Percentiles rank a stretch among this genome's conserved stretches.
Evolutionary conservation across 1,140 invertebrate species (phyloP).

Genomic region (fruit fly (Drosophila melanogaster)): DNA sequence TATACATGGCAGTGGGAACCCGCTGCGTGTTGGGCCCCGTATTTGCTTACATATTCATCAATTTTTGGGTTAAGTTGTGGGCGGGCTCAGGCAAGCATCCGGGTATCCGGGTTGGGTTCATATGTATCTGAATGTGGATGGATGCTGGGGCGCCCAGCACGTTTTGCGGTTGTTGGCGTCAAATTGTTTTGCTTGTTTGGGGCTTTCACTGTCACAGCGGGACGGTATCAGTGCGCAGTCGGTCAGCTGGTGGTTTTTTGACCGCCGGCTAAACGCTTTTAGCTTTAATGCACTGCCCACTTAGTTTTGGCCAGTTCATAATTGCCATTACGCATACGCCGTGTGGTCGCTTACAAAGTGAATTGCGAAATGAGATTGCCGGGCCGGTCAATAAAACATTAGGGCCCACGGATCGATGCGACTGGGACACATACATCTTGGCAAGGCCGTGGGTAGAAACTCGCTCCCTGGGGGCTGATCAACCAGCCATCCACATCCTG

Average conservation of each 20-base stretch:
- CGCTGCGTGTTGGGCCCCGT: constrained; percentile 61
- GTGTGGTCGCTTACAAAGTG: constrained; percentile 59
- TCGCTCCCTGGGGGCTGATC: constrained; percentile 29
- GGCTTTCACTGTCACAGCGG: constrained; percentile 75
- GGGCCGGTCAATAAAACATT: constrained; percentile 39
- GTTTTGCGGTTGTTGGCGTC: constrained; percentile 79
- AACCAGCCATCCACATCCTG: constrained; percentile 28
- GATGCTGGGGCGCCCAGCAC: constrained; percentile 41
- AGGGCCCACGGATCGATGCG: constrained; percentile 20
- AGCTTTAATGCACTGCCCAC: constrained; percentile 69
- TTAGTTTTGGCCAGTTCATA: constrained; percentile 57
- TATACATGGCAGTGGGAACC: constrained; percentile 8
- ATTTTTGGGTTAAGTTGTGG: constrained; percentile 80
- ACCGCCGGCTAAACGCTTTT: constrained; percentile 72
- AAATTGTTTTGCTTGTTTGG: constrained; percentile 80
- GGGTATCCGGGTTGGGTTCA: background rate
- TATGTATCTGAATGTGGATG: background rate
- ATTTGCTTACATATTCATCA: constrained; percentile 83
- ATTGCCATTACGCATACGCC: constrained; percentile 76
- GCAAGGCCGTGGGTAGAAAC: constrained; percentile 1
- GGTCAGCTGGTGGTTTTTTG: constrained; percentile 59
- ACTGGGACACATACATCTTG: constrained; percentile 18
- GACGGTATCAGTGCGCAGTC: constrained; percentile 58
- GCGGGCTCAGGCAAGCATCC: constrained; percentile 10
- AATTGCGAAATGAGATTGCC: constrained; percentile 52